Base-by-base conservation (phyloP, 2,113 vertebrate species). In the Pseudorasbora parva region DNA sequence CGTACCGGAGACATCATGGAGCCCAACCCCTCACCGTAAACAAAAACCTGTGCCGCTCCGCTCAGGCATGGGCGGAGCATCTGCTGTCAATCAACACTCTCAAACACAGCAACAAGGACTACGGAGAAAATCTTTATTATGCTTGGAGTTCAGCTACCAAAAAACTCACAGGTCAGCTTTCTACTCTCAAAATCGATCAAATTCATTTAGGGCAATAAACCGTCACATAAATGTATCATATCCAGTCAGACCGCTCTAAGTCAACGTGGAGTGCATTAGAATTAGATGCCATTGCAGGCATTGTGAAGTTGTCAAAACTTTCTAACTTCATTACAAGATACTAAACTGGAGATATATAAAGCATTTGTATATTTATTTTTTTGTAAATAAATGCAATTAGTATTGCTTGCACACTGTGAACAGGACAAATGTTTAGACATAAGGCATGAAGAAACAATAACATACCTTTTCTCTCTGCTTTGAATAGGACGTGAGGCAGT, bases 61-160 rank as follows among this genome's bases (percentile, higher is more conserved):
- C 90, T 1, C 88, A 90, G 84, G 78, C 85, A 30, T 93, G 92
- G 92, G 92, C 91, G 0, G 81, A 90, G 6, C 83, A 91, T 68
- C 88, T 93, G 37, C 72, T 90, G 37, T 83, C 83, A 14, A 85
- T 69, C 60, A 88, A 64, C 27, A 78, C 82, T 5, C 83, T 93
- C 64, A 77, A 89, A 76, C 91, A 92, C 79, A 92, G 92, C 74
- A 78, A 86, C 47, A 85, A 83, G 15, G 45, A 85, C 41, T 64
- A 88, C 27, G 91, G 92, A 5, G 88, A 93, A 87, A 93, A 93
- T 82, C 66, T 93, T 17, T 93, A 87, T 82, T 91, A 90, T 68
- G 72, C 83, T 37, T 93, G 85, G 87, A 90, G 89, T 84, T 91
- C 90, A 8, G 33, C 54, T 5, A 47, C 81, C 33, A 76, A 84